Conservation (phyloP, 2,113 vertebrate species). For the Gadus macrocephalus region DNA sequence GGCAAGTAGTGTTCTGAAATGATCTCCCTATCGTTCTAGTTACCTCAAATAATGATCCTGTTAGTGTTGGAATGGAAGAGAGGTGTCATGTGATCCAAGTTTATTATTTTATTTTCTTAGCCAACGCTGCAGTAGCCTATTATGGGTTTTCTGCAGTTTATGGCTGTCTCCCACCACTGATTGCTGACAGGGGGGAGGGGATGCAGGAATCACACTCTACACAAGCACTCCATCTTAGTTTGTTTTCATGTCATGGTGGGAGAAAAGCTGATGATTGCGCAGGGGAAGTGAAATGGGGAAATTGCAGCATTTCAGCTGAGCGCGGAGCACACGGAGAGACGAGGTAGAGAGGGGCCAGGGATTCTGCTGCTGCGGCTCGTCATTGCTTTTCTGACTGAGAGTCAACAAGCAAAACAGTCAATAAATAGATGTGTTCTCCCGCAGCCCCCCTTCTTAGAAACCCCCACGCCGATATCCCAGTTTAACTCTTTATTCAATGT, state of each 20-base stretch:
- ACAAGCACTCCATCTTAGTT: conserved; percentile 57
- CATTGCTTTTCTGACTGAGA: conserved; percentile 30
- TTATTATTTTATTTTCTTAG: conserved; percentile 30
- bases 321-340: conserved; percentile 41
- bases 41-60: conserved; percentile 68
- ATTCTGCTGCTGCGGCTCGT: conserved; percentile 34
- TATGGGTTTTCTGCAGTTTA: conserved; percentile 58
- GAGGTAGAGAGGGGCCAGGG: conserved; percentile 34
- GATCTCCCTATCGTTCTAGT: conserved; percentile 47
- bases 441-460: conserved; percentile 15
- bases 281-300: conserved; percentile 48
- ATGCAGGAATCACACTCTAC: conserved; percentile 24
- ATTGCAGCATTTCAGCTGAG: conserved; percentile 49
- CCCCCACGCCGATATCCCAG: conserved; percentile 37
- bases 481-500: conserved; percentile 45
- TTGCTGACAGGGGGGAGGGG: conserved; percentile 49
- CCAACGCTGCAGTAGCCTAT: conserved; percentile 54
- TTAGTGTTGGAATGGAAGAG: conserved; percentile 57
- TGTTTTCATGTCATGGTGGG: conserved; percentile 60
- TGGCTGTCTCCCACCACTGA: conserved; percentile 56
- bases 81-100: conserved; percentile 37
- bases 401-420: conserved; percentile 41
- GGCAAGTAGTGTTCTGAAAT: conserved; percentile 53
- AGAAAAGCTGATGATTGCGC: conserved; percentile 62
- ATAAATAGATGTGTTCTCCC: conserved; percentile 37